phyloP scores from a whole-genome alignment of 2,113 vertebrate species.

The Rhombomys opimus region DNA sequence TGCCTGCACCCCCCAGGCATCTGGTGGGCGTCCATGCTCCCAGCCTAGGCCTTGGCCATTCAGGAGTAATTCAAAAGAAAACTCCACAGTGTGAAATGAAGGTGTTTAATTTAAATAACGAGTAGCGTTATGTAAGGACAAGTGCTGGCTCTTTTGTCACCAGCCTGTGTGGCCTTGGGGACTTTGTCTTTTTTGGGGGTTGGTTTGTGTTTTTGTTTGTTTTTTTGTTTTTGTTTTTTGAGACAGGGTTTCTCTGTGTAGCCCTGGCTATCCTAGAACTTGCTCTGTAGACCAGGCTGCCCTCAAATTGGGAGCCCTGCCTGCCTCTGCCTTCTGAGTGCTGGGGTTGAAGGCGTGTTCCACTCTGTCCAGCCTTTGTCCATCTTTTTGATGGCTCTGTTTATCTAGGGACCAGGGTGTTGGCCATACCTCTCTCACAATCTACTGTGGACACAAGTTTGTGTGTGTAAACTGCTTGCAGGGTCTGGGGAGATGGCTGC shows the following conservation, averaged over 20 bases:
- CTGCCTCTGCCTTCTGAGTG: too few species aligned
- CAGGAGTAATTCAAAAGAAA: not conserved
- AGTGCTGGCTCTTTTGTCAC: not conserved
- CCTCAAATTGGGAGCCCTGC: too few species aligned
- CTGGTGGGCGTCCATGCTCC: not conserved
- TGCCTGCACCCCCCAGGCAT: too few species aligned
- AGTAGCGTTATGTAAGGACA: not conserved
- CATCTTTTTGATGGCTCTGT: not conserved
- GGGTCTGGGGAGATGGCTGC: not conserved
- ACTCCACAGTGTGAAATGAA: rapidly evolving
- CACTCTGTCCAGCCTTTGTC: too few species aligned
- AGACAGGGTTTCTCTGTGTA: too few species aligned
- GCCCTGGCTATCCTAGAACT: too few species aligned
- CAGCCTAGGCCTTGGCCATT: not conserved
- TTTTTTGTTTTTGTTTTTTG: too few species aligned
- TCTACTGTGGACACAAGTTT: too few species aligned
- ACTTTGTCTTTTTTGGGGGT: not conserved
- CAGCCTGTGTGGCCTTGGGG: not conserved
- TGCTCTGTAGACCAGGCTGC: too few species aligned
- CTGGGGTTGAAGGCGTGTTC: too few species aligned
- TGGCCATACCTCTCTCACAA: not conserved
- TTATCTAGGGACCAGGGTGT: not conserved
- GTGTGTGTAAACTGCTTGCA: not conserved
- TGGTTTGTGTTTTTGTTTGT: too few species aligned
- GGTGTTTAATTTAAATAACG: too few species aligned